Conservation (phyloP, 2,113 vertebrate species). For the Sinocyclocheilus rhinocerous region DNA sequence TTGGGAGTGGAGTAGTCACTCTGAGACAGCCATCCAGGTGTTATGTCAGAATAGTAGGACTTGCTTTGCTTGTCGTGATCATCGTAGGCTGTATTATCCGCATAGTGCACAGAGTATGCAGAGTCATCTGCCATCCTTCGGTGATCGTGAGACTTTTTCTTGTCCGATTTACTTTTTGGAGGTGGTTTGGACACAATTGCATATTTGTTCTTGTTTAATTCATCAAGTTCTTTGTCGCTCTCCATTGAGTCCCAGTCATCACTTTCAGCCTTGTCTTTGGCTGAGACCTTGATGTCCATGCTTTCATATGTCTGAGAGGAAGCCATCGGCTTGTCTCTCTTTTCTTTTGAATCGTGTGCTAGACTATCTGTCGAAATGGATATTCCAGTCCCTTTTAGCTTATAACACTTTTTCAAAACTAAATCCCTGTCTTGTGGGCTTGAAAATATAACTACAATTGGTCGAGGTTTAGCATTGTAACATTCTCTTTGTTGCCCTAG, state of each 20-base stretch:
- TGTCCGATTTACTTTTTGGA: slow-evolving; percentile 79
- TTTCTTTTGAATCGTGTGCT: slow-evolving; percentile 85
- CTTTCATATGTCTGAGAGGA: slow-evolving; percentile 97
- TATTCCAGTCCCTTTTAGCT: slow-evolving; percentile 95
- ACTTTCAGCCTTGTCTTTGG: slow-evolving; percentile 82
- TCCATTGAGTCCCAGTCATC: slow-evolving; percentile 91
- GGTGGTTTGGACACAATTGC: slow-evolving; percentile 84
- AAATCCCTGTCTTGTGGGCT: slow-evolving; percentile 91
- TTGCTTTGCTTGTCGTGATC: slow-evolving; percentile 81
- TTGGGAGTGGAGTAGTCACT: slow-evolving; percentile 91
- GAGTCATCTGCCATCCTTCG: slow-evolving; percentile 73
- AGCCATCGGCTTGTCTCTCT: slow-evolving; percentile 86
- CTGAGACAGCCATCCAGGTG: slow-evolving; percentile 92
- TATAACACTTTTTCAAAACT: slow-evolving; percentile 97
- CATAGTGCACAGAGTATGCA: slow-evolving; percentile 78
- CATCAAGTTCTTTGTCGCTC: slow-evolving; percentile 90
- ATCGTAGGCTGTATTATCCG: slow-evolving; percentile 75
- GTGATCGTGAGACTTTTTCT: slow-evolving; percentile 77
- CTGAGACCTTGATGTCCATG: slow-evolving; percentile 91
- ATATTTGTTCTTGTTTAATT: slow-evolving; percentile 89
- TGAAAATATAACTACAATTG: slow-evolving; percentile 94
- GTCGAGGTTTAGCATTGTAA: slow-evolving; percentile 93
- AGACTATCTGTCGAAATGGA: slow-evolving; percentile 92
- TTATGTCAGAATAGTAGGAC: slow-evolving; percentile 80
- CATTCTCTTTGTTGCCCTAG: slow-evolving; percentile 94